These are phyloP conservation scores for Ridgeia piscesae DNA, from an alignment of 1,140 invertebrate genomes.

Conservation along the genomic window DNA sequence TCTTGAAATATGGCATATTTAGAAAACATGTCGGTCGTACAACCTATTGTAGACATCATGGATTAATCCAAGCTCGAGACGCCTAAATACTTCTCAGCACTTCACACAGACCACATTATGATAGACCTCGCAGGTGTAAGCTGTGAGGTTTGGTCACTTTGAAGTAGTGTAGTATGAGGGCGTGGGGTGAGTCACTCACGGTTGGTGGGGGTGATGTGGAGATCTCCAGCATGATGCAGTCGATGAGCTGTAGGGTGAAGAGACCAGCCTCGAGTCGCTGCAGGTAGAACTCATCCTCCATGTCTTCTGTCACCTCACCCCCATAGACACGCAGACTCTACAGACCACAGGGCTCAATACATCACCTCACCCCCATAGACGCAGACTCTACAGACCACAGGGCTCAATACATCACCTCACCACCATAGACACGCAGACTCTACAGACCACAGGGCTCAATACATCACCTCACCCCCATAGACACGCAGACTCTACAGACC, in stretches of 20 bases:
- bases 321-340: constrained; percentile 26
- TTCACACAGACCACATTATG: too few species aligned
- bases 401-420: constrained; percentile 37
- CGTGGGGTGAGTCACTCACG: constrained; percentile 59
- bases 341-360: too few species aligned
- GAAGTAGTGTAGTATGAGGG: neutral
- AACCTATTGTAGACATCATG: too few species aligned
- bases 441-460: too few species aligned
- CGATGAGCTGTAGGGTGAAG: constrained; percentile 93
- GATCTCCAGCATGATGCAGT: constrained; percentile 93
- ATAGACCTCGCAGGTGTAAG: too few species aligned
- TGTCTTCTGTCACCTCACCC: constrained; percentile 58
- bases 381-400: neutral
- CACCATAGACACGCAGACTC: constrained; percentile 29
- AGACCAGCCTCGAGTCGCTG: constrained; percentile 87
- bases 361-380: constrained; percentile 25
- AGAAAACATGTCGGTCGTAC: too few species aligned
- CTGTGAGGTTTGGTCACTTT: neutral
- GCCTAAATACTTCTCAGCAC: too few species aligned
- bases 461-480: constrained; percentile 33
- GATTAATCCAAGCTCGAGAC: too few species aligned
- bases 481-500: neutral
- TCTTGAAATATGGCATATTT: too few species aligned
- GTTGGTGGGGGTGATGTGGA: constrained; percentile 72
- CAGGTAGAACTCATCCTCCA: constrained; percentile 84